phyloP scores from a whole-genome alignment of 2,888 invertebrate genomes.

The Apamea epomidion region DNA sequence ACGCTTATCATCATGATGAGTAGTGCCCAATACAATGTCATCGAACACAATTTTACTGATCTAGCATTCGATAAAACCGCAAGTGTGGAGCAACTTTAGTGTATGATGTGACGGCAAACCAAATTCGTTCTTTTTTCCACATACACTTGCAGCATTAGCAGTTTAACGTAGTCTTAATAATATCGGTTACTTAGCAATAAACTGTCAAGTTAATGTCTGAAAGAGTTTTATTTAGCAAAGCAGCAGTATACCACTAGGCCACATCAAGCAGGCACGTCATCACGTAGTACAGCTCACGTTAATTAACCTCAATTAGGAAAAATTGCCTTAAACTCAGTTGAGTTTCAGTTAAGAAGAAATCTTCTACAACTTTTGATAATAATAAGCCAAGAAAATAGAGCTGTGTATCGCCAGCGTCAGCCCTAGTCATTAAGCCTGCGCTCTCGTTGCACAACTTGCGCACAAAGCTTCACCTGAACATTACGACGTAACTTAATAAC shows the following conservation, averaged over 20 bases:
- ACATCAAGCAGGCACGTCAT: not conserved
- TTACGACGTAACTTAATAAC: slow-evolving; percentile 47
- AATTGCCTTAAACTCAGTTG: not conserved
- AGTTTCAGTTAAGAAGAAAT: not conserved
- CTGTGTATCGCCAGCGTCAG: not conserved
- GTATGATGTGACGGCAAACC: not conserved
- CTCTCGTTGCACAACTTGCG: slow-evolving; percentile 12
- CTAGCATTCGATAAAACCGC: not conserved
- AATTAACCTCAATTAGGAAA: not conserved
- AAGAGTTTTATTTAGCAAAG: not conserved
- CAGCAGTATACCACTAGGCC: not conserved
- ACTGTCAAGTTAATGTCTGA: not conserved
- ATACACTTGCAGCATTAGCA: not conserved
- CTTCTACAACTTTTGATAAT: not conserved
- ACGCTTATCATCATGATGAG: not conserved
- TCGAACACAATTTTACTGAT: not conserved
- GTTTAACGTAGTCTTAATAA: not conserved
- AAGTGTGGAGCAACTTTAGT: not conserved
- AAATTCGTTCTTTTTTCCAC: not conserved
- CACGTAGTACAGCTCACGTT: not conserved
- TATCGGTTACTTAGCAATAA: not conserved
- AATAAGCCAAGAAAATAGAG: not conserved
- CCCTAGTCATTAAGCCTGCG: not conserved
- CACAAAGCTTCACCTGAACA: slow-evolving; percentile 4
- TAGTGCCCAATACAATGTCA: not conserved